A percentile compares a stretch with the other conserved stretches of the same genome.
phyloP scores from a whole-genome alignment of 2,113 vertebrate species.

The Leiothrix lutea region DNA sequence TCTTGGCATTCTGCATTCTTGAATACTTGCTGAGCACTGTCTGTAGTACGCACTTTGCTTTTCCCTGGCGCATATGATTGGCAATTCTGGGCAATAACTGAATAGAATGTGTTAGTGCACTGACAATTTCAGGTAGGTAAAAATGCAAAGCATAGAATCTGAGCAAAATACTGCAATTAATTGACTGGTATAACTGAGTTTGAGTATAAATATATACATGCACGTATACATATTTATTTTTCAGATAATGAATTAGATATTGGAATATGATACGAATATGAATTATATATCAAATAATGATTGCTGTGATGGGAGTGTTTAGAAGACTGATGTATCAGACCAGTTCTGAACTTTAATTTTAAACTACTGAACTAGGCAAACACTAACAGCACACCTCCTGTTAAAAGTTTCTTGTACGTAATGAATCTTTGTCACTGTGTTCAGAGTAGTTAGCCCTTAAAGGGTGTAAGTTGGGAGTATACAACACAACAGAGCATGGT shows the following conservation, averaged over 20 bases:
- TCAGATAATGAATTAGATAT: background rate
- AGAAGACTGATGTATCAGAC: background rate
- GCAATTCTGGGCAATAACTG: background rate
- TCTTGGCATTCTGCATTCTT: background rate
- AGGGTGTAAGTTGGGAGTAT: fast-evolving
- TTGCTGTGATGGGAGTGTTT: background rate
- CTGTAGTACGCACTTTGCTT: background rate
- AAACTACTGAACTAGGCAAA: background rate
- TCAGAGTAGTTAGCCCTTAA: background rate
- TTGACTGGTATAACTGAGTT: background rate
- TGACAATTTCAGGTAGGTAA: background rate
- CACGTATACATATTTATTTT: fast-evolving
- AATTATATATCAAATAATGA: background rate
- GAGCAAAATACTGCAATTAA: background rate
- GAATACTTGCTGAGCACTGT: background rate
- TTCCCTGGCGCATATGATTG: background rate
- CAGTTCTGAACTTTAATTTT: background rate
- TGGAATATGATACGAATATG: background rate
- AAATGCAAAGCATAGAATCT: background rate
- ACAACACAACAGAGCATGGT: background rate
- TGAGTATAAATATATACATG: background rate
- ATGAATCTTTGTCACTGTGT: background rate
- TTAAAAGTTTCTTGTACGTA: background rate
- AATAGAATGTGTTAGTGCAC: background rate
- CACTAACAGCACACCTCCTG: background rate